Percentiles rank a stretch among this genome's conserved stretches.
Evolutionary conservation across 2,113 vertebrate species (phyloP).

Genomic region (Andinoacara biseriatus): DNA sequence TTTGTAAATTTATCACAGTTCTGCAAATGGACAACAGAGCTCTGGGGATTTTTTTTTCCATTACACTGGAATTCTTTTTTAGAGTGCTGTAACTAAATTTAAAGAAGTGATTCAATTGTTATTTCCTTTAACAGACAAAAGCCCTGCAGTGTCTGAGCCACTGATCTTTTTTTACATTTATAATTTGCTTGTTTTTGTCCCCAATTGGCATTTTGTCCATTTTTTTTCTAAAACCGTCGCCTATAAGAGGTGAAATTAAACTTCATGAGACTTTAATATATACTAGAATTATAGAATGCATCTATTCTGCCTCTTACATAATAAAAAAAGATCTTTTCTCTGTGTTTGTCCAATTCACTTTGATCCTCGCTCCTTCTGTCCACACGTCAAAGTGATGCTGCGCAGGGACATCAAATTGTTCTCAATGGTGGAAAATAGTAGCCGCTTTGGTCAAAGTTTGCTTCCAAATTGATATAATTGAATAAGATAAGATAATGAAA

Average conservation of each 20-base stretch:
- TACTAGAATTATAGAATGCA: background rate
- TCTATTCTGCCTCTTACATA: background rate
- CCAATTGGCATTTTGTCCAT: background rate
- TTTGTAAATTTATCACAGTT: accelerated
- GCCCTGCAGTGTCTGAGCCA: background rate
- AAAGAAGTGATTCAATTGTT: background rate
- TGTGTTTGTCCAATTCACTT: background rate
- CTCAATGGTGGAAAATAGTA: background rate
- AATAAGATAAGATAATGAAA: background rate
- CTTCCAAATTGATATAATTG: background rate
- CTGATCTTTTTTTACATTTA: background rate
- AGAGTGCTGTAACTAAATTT: background rate
- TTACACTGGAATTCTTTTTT: background rate
- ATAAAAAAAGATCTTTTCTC: accelerated
- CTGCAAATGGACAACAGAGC: accelerated
- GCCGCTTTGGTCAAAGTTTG: too few relatives aligned
- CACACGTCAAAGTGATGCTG: background rate
- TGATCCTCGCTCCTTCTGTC: accelerated
- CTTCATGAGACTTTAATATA: background rate
- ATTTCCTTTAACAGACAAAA: background rate
- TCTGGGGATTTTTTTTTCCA: background rate
- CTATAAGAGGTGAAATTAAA: accelerated
- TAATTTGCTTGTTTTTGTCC: background rate
- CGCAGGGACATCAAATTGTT: background rate
- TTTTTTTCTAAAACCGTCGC: background rate